A percentile compares a stretch with the other conserved stretches of the same genome.
Conservation (phyloP, 2,113 vertebrate species). For the Forbesichthys agassizii region DNA sequence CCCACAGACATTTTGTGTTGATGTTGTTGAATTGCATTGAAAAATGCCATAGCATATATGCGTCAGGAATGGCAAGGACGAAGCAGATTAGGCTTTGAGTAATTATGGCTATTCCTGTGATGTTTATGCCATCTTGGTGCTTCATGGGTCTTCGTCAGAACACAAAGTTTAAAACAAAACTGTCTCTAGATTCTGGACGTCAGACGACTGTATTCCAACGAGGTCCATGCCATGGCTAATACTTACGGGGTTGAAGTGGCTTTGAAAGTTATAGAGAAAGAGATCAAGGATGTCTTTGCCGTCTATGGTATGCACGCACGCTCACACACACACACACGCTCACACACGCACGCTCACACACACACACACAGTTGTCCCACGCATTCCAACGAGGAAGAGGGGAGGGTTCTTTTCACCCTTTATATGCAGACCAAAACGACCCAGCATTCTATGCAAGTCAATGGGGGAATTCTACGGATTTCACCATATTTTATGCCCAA, state of each 20-base stretch:
- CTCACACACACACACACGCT: neutral
- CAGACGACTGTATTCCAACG: conserved; percentile 89
- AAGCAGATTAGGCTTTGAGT: too few species aligned
- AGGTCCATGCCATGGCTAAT: conserved; percentile 92
- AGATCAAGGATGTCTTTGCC: conserved; percentile 98
- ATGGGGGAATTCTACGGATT: too few species aligned
- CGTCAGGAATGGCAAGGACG: too few species aligned
- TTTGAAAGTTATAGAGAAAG: conserved; percentile 91
- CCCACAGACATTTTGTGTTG: neutral
- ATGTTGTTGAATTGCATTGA: too few species aligned
- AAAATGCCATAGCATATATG: too few species aligned
- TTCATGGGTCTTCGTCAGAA: neutral
- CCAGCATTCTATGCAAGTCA: too few species aligned
- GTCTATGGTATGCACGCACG: conserved; percentile 86
- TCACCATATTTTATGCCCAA: too few species aligned
- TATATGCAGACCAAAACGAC: too few species aligned
- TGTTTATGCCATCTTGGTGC: neutral
- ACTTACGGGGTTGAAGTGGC: conserved; percentile 94
- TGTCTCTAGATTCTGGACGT: conserved; percentile 84
- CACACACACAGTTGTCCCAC: conserved; percentile 1
- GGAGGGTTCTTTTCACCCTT: neutral
- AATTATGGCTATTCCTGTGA: too few species aligned
- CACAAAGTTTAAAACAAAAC: neutral
- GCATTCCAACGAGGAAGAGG: neutral
- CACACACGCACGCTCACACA: conserved; percentile 4